A percentile compares a stretch with the other conserved stretches of the same genome.
Conservation (phyloP, 2,113 vertebrate species). For the Nymphicus hollandicus region DNA sequence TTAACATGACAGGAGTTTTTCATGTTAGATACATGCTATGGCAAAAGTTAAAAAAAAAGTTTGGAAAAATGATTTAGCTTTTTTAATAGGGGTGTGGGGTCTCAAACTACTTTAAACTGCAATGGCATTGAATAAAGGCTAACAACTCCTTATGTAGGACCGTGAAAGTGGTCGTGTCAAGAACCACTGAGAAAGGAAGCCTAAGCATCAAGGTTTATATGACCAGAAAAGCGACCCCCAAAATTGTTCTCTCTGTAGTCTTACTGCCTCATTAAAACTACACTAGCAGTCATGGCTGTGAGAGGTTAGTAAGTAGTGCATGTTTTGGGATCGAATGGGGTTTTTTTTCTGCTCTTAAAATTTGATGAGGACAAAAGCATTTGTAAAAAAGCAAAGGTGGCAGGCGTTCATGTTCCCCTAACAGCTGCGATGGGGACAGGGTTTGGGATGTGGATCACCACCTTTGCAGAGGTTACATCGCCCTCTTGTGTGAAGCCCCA, state of each 20-base stretch:
- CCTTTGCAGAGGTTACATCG: constrained; percentile 36
- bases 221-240: not conserved
- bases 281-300: not conserved
- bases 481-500: constrained; percentile 69
- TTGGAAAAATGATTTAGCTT: not conserved
- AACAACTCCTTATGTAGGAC: not conserved
- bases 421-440: not conserved
- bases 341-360: not conserved
- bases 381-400: not conserved
- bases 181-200: not conserved
- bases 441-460: not conserved
- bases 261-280: not conserved
- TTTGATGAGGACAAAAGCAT: not conserved
- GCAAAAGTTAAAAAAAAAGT: not conserved
- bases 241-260: not conserved
- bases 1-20: not conserved
- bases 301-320: not conserved
- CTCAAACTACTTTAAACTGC: not conserved
- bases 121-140: not conserved
- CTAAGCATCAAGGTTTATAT: not conserved
- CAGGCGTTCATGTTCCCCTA: accelerated
- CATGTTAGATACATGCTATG: not conserved
- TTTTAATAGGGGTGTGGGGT: not conserved
- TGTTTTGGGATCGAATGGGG: not conserved
- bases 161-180: not conserved